phyloP scores from a whole-genome alignment of 2,888 invertebrate species.

The Tillus elongatus region DNA sequence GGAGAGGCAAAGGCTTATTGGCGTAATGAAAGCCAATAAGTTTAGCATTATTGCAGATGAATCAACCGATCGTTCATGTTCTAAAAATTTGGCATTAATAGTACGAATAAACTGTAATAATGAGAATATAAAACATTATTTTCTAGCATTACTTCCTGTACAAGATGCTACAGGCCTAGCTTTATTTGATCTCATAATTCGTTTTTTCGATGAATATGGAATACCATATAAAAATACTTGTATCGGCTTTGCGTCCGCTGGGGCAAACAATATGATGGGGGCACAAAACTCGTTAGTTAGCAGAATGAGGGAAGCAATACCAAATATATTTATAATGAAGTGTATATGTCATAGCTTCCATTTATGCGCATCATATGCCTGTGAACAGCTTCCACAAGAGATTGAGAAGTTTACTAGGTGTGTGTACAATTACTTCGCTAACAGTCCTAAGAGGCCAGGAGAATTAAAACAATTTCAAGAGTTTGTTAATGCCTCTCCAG shows the following conservation, averaged over 20 bases:
- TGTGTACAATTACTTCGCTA: constrained; percentile 10
- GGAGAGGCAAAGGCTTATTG: constrained; percentile 7
- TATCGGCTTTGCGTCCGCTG: constrained; percentile 7
- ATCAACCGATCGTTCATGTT: constrained; percentile 15
- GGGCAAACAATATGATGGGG: constrained; percentile 4
- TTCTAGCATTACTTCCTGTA: not conserved
- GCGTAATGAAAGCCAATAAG: constrained; percentile 12
- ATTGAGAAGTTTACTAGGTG: constrained; percentile 5
- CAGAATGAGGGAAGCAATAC: constrained; percentile 9
- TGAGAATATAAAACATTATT: constrained; percentile 5
- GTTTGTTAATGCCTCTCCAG: constrained; percentile 8
- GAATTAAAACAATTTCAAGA: constrained; percentile 11
- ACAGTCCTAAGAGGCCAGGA: constrained; percentile 9
- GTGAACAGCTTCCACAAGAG: constrained; percentile 13
- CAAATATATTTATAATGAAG: constrained; percentile 12
- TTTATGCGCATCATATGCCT: constrained; percentile 15
- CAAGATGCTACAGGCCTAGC: not conserved
- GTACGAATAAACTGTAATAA: constrained; percentile 9
- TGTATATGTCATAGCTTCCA: too few relatives aligned
- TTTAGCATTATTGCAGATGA: constrained; percentile 15
- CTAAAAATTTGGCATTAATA: constrained; percentile 14
- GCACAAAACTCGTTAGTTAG: constrained; percentile 5
- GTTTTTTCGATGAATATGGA: constrained; percentile 9
- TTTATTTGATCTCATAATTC: constrained; percentile 10
- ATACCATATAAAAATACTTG: constrained; percentile 11